Evolutionary conservation across 2,888 invertebrate species (phyloP), one percentile per base, ranked within the genome.

Genomic region (Uloborus plumipes): DNA sequence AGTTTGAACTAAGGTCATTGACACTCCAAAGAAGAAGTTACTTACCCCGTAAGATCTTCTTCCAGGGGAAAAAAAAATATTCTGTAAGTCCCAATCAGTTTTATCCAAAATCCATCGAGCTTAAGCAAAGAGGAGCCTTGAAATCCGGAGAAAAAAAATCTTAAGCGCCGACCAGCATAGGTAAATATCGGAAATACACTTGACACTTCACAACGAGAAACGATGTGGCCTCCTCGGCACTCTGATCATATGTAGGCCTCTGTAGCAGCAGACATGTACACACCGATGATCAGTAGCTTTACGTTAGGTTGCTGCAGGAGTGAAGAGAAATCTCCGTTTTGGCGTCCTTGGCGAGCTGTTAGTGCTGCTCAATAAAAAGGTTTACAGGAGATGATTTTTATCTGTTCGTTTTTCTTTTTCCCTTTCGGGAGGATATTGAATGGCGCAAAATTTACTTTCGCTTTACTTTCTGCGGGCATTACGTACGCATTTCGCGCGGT

Each of bases 41-140:
- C 75, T 76, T 76, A 76, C 75, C 75, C 64, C 9, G 39, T 39
- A 9, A 39, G 39, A 7, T 39, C 39, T 39, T 39, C 39, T 39
- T 39, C 39, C 26, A 26, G 26, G 26, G 11, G 39, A 9, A 39
- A 39, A 39, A 31, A 39, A 39, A 39, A 39, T 39, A 6, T 39
- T 39, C 11, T 26, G 4, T 26, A 26, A 26, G 26, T 39, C 39
- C 39, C 39, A 39, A 39, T 11, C 61, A 76, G 50, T 76, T 66
- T 66, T 76, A 76, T 67, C 75, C 75, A 76, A 76, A 76, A 76
- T 76, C 75, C 75, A 76, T 76, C 51, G 67, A 58, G 16, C 11
- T n/a, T 18, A n/a, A 58, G 49, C 61, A 22, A 16, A 31, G 18
- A 61, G 50, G 51, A 76, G 53, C 26, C 61, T 18, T 22, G 39